Evolutionary conservation across 1,140 invertebrate genomes (phyloP), one percentile per base, ranked within the genome.

Genomic region (Lethocerus indicus): DNA sequence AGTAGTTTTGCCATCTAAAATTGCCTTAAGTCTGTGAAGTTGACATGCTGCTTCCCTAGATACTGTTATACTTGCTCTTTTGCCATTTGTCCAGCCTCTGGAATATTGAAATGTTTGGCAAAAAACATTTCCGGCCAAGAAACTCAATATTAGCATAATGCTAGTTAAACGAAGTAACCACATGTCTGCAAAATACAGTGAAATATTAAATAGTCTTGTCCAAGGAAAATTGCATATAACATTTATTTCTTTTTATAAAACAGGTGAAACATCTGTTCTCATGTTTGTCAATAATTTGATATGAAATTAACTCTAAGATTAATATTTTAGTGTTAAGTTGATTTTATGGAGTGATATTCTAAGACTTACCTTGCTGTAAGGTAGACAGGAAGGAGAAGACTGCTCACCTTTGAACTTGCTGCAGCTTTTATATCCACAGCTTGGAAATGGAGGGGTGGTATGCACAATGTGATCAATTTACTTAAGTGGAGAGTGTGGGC

Each of bases 41-140:
- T 69, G 66, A 54, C 70, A 71, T 39, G 44, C 51, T 26, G 20
- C 43, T 36, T 47, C 49, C 47, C 27, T 28, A 26, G 23, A 27
- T 26, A 45, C 25, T 6, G 29, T 37, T 23, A 20, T 43, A 32
- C 45, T 18, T 12, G 37, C 37, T 21, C 36, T 66, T 52, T 79
- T 80, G 3, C 79, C 78, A 58, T 79, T 81, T 27, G 75, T 81
- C 80, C 80, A 83, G n/a, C 79, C 79, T 0, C 73, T 64, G 28
- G 76, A 81, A 59, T 82, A 82, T 56, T 81, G 78, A 62, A 81
- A 82, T 1, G 76, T 81, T 63, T 82, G 79, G 3, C 68, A 67
- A 12, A 53, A n/a, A 7, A 42, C n/a, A 9, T 24, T 23, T 2
- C 51, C 51, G n/a, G 40, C 37, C 43, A 52, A 37, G 46, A 39